Evolutionary conservation across 2,797 vertebrate species (phyloP).

Genomic region (Chelon auratus): DNA sequence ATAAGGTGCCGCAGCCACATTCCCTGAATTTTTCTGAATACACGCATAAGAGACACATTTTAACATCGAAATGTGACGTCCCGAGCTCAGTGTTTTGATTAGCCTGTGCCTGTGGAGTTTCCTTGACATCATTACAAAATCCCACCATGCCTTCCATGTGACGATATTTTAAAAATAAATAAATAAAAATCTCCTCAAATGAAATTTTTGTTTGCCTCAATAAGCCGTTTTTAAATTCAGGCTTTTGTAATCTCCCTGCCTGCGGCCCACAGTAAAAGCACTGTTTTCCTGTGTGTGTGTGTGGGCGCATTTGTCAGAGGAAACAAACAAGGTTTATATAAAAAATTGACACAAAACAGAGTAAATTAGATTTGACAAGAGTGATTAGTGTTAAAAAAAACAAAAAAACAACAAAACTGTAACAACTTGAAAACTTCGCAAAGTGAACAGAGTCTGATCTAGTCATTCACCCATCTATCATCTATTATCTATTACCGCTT

Average conservation of each 20-base stretch:
- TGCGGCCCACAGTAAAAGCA: conserved; percentile 1
- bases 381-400: neutral
- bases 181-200: neutral
- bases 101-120: conserved; percentile 22
- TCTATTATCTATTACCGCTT: no score
- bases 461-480: no score
- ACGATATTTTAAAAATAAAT: conserved; percentile 18
- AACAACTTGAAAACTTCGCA: no score
- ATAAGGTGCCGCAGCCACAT: conserved; percentile 16
- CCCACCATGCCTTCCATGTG: conserved; percentile 35
- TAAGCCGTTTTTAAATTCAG: conserved; percentile 22
- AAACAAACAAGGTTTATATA: conserved; percentile 1
- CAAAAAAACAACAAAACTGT: neutral
- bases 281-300: neutral
- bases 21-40: conserved; percentile 18
- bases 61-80: conserved; percentile 32
- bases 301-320: conserved; percentile 1
- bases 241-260: conserved; percentile 23
- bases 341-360: conserved; percentile 2
- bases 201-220: conserved; percentile 18
- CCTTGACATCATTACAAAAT: conserved; percentile 36
- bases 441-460: no score
- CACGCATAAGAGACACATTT: conserved; percentile 25
- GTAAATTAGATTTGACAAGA: neutral
- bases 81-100: conserved; percentile 28